These are phyloP conservation scores for Drosophila hamatofila DNA, from an alignment of 2,888 invertebrate species.

Conservation along the genomic window DNA sequence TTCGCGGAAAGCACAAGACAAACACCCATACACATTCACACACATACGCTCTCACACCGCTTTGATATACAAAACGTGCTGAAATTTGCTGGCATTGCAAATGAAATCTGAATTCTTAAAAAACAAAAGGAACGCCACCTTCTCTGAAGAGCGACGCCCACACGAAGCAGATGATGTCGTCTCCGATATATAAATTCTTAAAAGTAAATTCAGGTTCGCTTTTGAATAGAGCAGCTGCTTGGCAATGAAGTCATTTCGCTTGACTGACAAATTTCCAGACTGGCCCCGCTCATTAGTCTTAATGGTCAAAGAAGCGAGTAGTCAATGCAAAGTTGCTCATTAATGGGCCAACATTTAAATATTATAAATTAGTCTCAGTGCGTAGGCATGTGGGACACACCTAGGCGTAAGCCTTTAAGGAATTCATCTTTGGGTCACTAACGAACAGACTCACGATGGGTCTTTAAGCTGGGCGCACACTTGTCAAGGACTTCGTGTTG, in stretches of 20 bases:
- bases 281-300: constrained; percentile 78
- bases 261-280: constrained; percentile 60
- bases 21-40: constrained; percentile 39
- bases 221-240: constrained; percentile 48
- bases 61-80: constrained; percentile 72
- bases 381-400: constrained; percentile 17
- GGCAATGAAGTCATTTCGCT: constrained; percentile 58
- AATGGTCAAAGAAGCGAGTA: constrained; percentile 71
- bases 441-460: constrained; percentile 20
- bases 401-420: constrained; percentile 64
- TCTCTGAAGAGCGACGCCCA: constrained; percentile 59
- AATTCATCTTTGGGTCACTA: constrained; percentile 61
- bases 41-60: constrained; percentile 41
- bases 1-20: constrained; percentile 75
- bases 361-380: constrained; percentile 63
- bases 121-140: constrained; percentile 36
- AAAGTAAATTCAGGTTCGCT: constrained; percentile 14
- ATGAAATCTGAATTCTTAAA: constrained; percentile 34
- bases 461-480: constrained; percentile 51
- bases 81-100: constrained; percentile 70
- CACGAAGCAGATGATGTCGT: constrained; percentile 48
- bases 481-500: constrained; percentile 55
- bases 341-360: constrained; percentile 72
- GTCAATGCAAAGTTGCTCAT: constrained; percentile 25
- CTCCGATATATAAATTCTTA: not conserved